Evolutionary conservation across 2,797 vertebrate species (phyloP).

Genomic region (Catamblyrhynchus diadema): DNA sequence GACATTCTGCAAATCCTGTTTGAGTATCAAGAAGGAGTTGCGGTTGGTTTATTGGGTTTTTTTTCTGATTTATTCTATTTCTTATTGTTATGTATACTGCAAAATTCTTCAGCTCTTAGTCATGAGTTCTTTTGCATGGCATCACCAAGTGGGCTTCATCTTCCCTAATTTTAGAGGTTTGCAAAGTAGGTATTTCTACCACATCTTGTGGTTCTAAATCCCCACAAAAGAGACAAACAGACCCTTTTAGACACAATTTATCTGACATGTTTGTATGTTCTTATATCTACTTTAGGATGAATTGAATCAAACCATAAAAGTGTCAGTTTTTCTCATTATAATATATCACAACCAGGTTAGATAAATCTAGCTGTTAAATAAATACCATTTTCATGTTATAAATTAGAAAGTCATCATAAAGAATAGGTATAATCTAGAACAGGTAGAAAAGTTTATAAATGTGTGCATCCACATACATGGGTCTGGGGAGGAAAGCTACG

Average conservation of each 20-base stretch:
- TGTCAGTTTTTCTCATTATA: neutral
- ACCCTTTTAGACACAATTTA: neutral
- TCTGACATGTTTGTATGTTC: neutral
- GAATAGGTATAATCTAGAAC: neutral
- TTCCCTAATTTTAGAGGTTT: neutral
- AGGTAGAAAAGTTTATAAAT: neutral
- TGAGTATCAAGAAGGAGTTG: neutral
- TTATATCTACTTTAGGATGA: neutral
- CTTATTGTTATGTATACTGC: neutral
- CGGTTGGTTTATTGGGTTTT: fast-evolving
- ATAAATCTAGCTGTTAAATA: neutral
- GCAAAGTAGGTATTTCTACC: neutral
- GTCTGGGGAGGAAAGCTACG: neutral
- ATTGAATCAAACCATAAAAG: neutral
- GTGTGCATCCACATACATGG: neutral
- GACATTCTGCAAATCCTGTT: neutral
- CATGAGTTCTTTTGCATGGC: neutral
- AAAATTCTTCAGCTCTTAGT: neutral
- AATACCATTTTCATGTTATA: neutral
- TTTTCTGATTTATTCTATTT: neutral
- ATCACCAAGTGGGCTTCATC: neutral
- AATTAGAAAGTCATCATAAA: neutral
- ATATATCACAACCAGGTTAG: neutral
- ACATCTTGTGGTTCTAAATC: neutral
- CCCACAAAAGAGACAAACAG: neutral